phyloP scores from a whole-genome alignment of 2,797 vertebrate species.

The Myoxocephalus aenaeus region DNA sequence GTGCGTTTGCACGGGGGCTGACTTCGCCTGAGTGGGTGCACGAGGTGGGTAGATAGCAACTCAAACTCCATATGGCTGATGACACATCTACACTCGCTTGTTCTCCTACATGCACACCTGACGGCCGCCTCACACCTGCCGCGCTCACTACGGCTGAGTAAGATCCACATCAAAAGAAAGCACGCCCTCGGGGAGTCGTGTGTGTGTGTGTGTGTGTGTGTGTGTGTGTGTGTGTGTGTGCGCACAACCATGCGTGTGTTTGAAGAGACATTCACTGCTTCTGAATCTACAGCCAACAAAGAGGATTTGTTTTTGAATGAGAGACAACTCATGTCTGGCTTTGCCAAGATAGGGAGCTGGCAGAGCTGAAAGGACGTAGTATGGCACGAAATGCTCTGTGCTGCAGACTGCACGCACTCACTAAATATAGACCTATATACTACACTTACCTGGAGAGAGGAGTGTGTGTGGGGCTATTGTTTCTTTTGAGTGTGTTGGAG shows the following conservation, averaged over 20 bases:
- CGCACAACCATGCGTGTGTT: constrained; percentile 55
- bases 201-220: constrained; percentile 58
- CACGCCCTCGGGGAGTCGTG: constrained; percentile 58
- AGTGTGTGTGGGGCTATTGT: constrained; percentile 1
- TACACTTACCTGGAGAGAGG: constrained; percentile 21
- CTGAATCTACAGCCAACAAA: constrained; percentile 69
- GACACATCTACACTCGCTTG: constrained; percentile 63
- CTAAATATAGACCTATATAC: constrained; percentile 22
- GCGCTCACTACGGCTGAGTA: constrained; percentile 67
- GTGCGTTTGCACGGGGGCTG: constrained; percentile 51
- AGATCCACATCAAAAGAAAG: constrained; percentile 77
- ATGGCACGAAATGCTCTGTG: constrained; percentile 6
- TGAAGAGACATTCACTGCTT: constrained; percentile 66
- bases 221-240: constrained; percentile 61
- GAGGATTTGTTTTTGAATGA: constrained; percentile 69
- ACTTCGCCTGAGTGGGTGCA: constrained; percentile 58
- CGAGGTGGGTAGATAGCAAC: constrained; percentile 57
- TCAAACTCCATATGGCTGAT: constrained; percentile 77
- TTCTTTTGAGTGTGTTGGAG: constrained; percentile 25
- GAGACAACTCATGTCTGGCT: constrained; percentile 65
- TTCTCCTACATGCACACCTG: constrained; percentile 81
- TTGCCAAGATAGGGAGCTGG: constrained; percentile 29
- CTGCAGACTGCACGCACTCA: constrained; percentile 19
- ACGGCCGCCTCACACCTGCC: constrained; percentile 88
- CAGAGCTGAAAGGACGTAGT: constrained; percentile 36